Evolutionary conservation across 2,888 invertebrate species (phyloP).

Genomic region (Belgica antarctica): DNA sequence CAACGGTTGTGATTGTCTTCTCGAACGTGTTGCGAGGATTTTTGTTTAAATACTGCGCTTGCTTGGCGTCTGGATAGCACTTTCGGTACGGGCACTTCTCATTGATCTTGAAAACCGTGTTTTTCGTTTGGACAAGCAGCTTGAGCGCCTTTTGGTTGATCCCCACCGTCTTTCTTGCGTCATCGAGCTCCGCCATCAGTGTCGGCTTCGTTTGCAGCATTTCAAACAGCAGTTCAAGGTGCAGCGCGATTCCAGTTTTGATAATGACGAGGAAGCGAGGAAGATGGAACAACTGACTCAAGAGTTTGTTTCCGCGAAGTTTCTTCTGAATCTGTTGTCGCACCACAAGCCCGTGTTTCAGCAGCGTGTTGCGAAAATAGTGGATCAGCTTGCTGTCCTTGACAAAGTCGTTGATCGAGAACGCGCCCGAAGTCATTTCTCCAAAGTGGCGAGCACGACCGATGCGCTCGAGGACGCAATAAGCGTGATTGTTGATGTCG

Average conservation of each 20-base stretch:
- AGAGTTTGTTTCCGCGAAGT: constrained; percentile 53
- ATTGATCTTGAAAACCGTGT: not conserved
- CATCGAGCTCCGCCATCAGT: constrained; percentile 57
- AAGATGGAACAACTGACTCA: constrained; percentile 61
- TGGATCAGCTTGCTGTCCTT: constrained; percentile 61
- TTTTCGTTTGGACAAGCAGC: not conserved
- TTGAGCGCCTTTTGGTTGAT: constrained; percentile 45
- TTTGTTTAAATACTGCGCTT: constrained; percentile 58
- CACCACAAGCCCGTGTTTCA: constrained; percentile 60
- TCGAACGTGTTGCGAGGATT: constrained; percentile 55
- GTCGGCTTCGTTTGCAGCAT: constrained; percentile 59
- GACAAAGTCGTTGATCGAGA: constrained; percentile 58
- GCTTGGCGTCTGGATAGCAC: constrained; percentile 60
- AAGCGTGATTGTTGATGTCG: constrained; percentile 60
- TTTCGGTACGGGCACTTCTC: constrained; percentile 58
- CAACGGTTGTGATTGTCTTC: constrained; percentile 57
- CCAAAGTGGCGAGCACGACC: constrained; percentile 69
- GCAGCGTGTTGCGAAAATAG: constrained; percentile 63
- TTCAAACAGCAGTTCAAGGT: constrained; percentile 59
- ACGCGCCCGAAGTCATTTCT: constrained; percentile 65
- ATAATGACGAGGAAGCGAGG: constrained; percentile 62
- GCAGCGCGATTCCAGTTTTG: constrained; percentile 54
- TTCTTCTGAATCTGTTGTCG: constrained; percentile 63
- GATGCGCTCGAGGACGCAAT: constrained; percentile 70
- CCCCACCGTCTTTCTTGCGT: constrained; percentile 57